Evolutionary conservation across 2,888 invertebrate species (phyloP), one percentile per base, ranked within the genome.

Genomic region (Syrphus vitripennis): DNA sequence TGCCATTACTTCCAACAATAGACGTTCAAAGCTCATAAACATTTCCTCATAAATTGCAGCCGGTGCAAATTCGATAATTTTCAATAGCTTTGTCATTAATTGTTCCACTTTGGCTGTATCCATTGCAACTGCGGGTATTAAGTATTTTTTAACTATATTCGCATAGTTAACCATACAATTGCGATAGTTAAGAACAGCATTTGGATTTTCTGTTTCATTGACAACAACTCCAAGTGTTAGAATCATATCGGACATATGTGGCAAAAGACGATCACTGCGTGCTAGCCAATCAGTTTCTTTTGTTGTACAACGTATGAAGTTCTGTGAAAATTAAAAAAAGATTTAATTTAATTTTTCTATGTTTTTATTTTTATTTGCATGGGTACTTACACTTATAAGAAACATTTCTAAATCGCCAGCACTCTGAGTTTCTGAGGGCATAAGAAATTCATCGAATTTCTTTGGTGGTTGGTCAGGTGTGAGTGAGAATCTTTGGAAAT

Each of bases 281-380:
- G 90, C 90, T 34, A 91, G 69, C 90, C 90, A 90, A 82, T 90
- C 90, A 3, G 89, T 90, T 88, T 91, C 91, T 59, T 90, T 90
- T 50, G 88, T 87, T 3, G 91, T 91, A 31, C 91, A 91, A 14
- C 90, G 90, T 5, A 91, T 90, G 55, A 89, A 90, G 50, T 89
- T 90, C 90, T 91, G 48, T 31, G 26, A 65, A 21, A 48, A 24
- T 59, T 70, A 24, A 61, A 76, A 53, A 42, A 9, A 7, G 24
- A 53, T 29, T 55, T 7, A 26, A 42, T 24, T 31, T n/a, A 19
- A 45, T 29, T 6, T 14, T 59, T 29, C 0, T 12, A 10, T 24
- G 14, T n/a, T 59, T 59, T 6, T 9, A 7, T 12, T 12, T n/a
- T 26, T 14, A 1, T 12, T n/a, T 29, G 2, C 16, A 21, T 26